Evolutionary conservation across 53 echinoderm and acorn worm species (phyloP), one percentile per base, ranked within the genome.

Genomic region (Zoroaster sp.): DNA sequence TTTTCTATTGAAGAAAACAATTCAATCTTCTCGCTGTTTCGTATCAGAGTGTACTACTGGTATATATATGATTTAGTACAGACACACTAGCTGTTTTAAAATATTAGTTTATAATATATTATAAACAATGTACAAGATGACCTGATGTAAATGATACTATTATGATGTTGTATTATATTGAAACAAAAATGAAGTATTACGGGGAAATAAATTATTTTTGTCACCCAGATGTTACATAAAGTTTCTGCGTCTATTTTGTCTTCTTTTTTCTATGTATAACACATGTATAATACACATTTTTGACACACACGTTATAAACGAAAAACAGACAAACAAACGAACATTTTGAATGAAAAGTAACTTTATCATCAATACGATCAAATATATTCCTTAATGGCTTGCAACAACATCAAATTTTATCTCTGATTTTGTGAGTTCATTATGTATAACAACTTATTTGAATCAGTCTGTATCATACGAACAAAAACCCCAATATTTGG

Each of bases 161-260:
- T 85, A 85, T 85, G 47, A 85, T 85, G 81, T 81, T 81, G 85
- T 85, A 85, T 49, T 85, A 85, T 85, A 85, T 71, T 70, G 71
- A 85, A 85, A 71, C 30, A 79, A 79, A 55, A 37, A 47, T 23
- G n/a, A 70, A 70, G 70, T 85, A 66, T 85, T 71, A 85, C 42
- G 34, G 85, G 85, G 85, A 85, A 85, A 85, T 70, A 70, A 85
- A 85, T 70, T 85, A 85, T 85, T 85, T 85, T 85, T 85, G 85
- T 85, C 85, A 85, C 71, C 85, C 85, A 34, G 37, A 78, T 49
- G 70, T 69, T 71, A 70, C 15, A 85, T 8, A 21, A 85, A 31
- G 66, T 17, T 40, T 81, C 36, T 43, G 41, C 66, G 42, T 66
- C 25, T 54, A 3, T 81, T 79, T 9, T 20, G 35, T 79, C 0